phyloP scores from a whole-genome alignment of 1,140 invertebrate genomes.

The Choristoneura fumiferana region DNA sequence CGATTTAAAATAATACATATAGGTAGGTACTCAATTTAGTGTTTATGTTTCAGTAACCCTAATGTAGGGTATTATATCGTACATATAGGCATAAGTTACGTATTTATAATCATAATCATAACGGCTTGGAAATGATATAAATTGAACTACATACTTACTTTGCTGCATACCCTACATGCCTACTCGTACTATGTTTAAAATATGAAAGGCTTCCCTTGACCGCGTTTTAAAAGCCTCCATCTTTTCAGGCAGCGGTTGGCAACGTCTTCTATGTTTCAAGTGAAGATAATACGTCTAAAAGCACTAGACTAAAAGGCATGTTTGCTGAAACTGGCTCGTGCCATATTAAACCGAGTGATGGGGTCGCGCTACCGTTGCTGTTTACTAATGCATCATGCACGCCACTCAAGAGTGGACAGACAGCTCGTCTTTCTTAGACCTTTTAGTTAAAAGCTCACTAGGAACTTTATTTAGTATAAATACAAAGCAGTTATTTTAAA shows the following conservation, averaged over 20 bases:
- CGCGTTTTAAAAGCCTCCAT: background rate
- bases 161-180: no score
- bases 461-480: no score
- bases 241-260: constrained; percentile 3
- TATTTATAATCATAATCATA: background rate
- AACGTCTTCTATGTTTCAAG: background rate
- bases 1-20: no score
- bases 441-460: no score
- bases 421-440: no score
- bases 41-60: no score
- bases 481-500: no score
- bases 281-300: constrained; percentile 5
- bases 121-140: background rate
- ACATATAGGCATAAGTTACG: no score
- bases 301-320: background rate
- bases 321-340: background rate
- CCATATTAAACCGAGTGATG: background rate
- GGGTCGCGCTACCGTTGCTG: background rate
- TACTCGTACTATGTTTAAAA: no score
- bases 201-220: constrained; percentile 5
- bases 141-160: background rate
- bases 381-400: constrained; percentile 2
- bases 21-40: no score
- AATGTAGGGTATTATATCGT: no score
- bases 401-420: no score